These are phyloP conservation scores for Somateria mollissima DNA, from an alignment of 2,797 vertebrate genomes.

Conservation along the genomic window DNA sequence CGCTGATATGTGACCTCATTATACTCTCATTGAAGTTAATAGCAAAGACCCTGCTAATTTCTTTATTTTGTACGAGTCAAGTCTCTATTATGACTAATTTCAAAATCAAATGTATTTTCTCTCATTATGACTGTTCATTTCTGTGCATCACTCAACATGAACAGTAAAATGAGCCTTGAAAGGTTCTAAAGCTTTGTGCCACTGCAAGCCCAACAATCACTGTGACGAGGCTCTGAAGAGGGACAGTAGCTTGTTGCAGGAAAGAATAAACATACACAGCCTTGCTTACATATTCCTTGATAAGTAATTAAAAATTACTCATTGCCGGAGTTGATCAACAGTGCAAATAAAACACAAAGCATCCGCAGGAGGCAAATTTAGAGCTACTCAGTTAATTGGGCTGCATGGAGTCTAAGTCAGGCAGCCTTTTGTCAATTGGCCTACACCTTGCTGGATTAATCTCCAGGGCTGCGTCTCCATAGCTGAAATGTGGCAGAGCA, in stretches of 20 bases:
- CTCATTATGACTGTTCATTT: background rate
- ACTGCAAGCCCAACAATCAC: background rate
- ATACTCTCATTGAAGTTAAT: background rate
- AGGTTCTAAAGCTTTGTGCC: background rate
- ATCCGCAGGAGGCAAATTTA: constrained; percentile 54
- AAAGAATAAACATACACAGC: background rate
- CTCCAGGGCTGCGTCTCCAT: background rate
- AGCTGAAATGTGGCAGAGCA: background rate
- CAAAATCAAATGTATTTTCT: background rate
- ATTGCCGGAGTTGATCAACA: constrained; percentile 45
- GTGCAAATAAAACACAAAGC: constrained; percentile 43
- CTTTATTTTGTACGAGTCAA: background rate
- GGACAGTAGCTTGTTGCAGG: background rate
- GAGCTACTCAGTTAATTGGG: constrained; percentile 54
- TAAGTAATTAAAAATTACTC: constrained; percentile 49
- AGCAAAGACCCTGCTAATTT: background rate
- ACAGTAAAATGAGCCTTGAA: background rate
- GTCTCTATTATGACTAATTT: background rate
- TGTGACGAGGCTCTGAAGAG: background rate
- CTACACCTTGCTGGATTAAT: constrained; percentile 7
- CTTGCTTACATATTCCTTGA: constrained; percentile 2
- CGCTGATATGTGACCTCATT: background rate
- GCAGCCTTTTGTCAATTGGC: constrained; percentile 23
- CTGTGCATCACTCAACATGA: background rate
- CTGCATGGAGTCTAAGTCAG: constrained; percentile 23